These are phyloP conservation scores for Ypsolopha scabrella DNA, from an alignment of 2,888 invertebrate genomes.

Conservation along the genomic window DNA sequence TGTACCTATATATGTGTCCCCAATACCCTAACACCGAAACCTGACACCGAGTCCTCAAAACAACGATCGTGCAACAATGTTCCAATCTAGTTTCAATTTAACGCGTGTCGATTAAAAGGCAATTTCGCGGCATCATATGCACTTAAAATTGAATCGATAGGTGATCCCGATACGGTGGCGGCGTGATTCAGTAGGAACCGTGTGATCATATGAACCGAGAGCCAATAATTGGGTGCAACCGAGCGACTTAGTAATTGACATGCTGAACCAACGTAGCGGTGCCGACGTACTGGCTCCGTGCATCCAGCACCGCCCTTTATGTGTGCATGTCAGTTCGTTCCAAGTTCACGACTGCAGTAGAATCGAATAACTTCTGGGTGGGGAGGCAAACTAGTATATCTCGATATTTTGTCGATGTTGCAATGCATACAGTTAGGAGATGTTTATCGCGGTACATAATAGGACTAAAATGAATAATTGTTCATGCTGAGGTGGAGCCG, in stretches of 20 bases:
- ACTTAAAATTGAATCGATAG: conserved; percentile 17
- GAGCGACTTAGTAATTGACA: conserved; percentile 63
- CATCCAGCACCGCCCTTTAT: conserved; percentile 38
- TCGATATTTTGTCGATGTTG: conserved; percentile 28
- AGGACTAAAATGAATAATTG: not conserved
- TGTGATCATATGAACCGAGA: conserved; percentile 45
- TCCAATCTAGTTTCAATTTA: conserved; percentile 1
- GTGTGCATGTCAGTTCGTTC: conserved; percentile 4
- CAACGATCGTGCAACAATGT: not conserved
- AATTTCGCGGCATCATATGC: not conserved
- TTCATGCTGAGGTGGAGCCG: not conserved
- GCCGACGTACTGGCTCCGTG: conserved; percentile 32
- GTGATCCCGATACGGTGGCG: conserved; percentile 34
- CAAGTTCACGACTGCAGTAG: not conserved
- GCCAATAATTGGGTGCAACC: conserved; percentile 62
- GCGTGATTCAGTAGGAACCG: conserved; percentile 30
- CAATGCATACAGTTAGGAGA: conserved; percentile 53
- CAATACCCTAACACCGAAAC: not conserved
- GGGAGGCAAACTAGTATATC: not conserved
- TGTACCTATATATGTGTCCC: not conserved
- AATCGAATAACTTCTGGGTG: not conserved
- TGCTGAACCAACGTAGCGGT: conserved; percentile 56
- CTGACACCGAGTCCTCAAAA: not conserved
- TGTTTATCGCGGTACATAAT: conserved; percentile 27
- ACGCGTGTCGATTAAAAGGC: not conserved